Conservation (phyloP, 2,113 vertebrate species). For the Merops nubicus region DNA sequence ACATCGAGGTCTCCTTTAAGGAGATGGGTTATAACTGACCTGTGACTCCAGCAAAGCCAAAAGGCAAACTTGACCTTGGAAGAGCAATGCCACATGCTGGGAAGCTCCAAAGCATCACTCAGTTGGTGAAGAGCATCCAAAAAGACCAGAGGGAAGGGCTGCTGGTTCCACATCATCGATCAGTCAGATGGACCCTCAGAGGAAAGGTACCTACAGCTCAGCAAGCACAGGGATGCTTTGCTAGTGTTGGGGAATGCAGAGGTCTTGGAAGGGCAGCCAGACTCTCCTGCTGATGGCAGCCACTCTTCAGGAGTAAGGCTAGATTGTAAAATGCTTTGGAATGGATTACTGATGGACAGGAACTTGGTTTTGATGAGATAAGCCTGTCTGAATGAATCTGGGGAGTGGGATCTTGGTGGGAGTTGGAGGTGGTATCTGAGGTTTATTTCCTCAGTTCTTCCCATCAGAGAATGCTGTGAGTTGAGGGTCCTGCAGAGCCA, state of each 20-base stretch:
- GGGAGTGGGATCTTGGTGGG: neutral
- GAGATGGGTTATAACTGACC: conserved; percentile 58
- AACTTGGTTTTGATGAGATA: neutral
- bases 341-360: neutral
- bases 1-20: conserved; percentile 75
- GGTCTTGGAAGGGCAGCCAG: neutral
- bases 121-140: neutral
- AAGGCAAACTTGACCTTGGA: neutral
- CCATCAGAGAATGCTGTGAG: neutral
- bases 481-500: neutral
- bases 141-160: neutral
- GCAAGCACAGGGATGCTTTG: neutral
- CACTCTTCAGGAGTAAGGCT: fast-evolving
- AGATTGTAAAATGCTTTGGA: neutral
- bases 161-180: neutral
- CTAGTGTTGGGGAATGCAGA: neutral
- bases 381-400: neutral
- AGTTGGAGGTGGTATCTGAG: neutral
- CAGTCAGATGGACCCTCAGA: neutral
- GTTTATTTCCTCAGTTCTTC: neutral
- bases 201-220: conserved; percentile 8
- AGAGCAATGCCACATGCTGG: neutral
- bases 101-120: neutral
- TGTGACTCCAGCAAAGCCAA: fast-evolving
- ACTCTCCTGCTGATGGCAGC: neutral